Base-by-base conservation (phyloP, 2,888 invertebrate genomes). In the Ochropleura plecta region DNA sequence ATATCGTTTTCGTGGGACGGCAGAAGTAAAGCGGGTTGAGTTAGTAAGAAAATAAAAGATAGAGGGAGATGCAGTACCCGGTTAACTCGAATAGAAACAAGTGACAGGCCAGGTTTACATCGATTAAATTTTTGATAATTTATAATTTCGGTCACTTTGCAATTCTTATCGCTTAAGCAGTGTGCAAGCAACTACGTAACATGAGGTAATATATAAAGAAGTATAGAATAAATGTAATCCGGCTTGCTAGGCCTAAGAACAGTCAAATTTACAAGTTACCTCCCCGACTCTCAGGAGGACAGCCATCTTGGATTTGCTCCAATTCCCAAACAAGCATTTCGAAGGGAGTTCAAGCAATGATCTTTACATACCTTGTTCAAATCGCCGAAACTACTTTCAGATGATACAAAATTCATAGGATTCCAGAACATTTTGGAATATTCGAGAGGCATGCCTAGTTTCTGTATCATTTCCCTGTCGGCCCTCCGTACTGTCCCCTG, bases 361-460 rank as follows among this genome's bases (percentile, higher is more conserved):
- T 72, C 83, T 71, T 66, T 76, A 83, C 71, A 73, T 77, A 74
- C 71, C 55, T 62, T 49, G 71, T 74, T 66, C 60, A 60, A 82
- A 82, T 71, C 73, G 71, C 42, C 71, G 72, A 78, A 81, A 83
- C 83, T 84, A 84, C 83, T 83, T 84, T 84, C 74, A 84, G 81
- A 81, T 81, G 84, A 83, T 83, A 85, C 78, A 87, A 87, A 86
- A 87, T 87, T 87, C 87, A 83, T 79, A 73, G 83, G 70, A 82
- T 82, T 69, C 78, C 85, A 75, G 79, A 76, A 77, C 67, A 73
- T 77, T 84, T 83, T 82, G 73, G 84, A 86, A 87, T 82, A 83
- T 87, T 86, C 69, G 80, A 73, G 78, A 53, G 73, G 79, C 80
- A 79, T 82, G 78, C 59, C 74, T 83, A 82, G 87, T 87, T 85